Evolutionary conservation across 2,797 vertebrate genomes (phyloP).

Genomic region (Onychomys arenicola): DNA sequence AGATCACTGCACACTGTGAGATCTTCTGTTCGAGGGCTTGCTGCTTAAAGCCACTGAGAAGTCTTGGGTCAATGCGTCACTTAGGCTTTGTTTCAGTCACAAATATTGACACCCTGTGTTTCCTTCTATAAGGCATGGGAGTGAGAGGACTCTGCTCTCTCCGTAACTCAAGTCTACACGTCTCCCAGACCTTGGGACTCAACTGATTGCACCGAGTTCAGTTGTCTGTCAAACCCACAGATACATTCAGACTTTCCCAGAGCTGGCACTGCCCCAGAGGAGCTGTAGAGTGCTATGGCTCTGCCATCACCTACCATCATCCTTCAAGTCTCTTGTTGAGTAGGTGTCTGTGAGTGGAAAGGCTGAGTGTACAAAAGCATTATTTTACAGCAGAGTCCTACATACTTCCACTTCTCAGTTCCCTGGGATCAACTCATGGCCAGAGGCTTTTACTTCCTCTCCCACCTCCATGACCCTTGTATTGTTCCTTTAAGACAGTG

Average conservation of each 20-base stretch:
- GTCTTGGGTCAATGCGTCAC: background rate
- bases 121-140: background rate
- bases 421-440: background rate
- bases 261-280: background rate
- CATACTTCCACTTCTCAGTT: background rate
- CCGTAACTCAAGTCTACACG: background rate
- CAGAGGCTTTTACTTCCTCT: background rate
- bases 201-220: background rate
- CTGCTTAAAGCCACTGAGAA: background rate
- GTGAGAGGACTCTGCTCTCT: background rate
- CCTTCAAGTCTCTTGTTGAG: background rate
- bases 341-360: background rate
- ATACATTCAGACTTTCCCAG: background rate
- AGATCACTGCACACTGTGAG: slow-evolving; percentile 2
- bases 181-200: background rate
- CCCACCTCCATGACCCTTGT: too few species aligned
- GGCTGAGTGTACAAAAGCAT: background rate
- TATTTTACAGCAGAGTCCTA: background rate
- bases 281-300: background rate
- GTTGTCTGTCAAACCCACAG: slow-evolving; percentile 46
- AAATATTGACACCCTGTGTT: background rate
- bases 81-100: background rate
- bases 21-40: background rate
- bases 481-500: background rate
- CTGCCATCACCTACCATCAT: background rate